Base-by-base conservation (phyloP, 1,140 invertebrate species). In the Cheumatopsyche charites region DNA sequence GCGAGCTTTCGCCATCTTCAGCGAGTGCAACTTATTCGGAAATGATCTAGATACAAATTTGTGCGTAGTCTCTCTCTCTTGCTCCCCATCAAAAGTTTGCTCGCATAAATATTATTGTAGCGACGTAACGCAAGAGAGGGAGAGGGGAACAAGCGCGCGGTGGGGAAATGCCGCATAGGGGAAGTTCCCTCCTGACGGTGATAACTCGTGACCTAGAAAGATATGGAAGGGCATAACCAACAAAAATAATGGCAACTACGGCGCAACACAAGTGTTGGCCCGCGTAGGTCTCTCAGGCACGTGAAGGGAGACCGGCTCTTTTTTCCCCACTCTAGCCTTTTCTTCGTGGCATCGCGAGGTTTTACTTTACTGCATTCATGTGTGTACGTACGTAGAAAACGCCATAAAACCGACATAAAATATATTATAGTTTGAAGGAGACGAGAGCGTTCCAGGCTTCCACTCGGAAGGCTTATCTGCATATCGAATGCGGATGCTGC, bases 171-270 rank as follows among this genome's bases (percentile, higher is more conserved):
- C 47, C 73, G 73, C 70, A 58, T 58, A 68, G 55, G 67, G 62
- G 29, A 62, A 58, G 52, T 43, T 52, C 66, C 62, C 67, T 68
- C 69, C 61, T 67, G 19, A 52, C 69, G 69, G 69, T 61, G 73
- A 75, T 75, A 72, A 71, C 70, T 67, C 66, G 70, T 69, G 70
- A 75, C 73, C 73, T 69, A 72, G 55, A 75, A 75, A 75, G 73
- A 75, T 71, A 72, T 49, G 73, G 49, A 19, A 62, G 36, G 73
- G 70, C 70, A 75, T 75, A 75, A 75, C 67, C 73, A 75, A 69
- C 47, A 68, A 62, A 52, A 75, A 69, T 75, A 75, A 69, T 69
- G 65, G 42, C 70, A 72, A 42, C 63, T 47, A 66, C 41, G 63
- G 43, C 63, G 21, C 7, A 45, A 43, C 63, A 43, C 36, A 63